A percentile compares a stretch with the other conserved stretches of the same genome.
phyloP scores from a whole-genome alignment of 1,140 invertebrate genomes.

The Cydia fagiglandana region DNA sequence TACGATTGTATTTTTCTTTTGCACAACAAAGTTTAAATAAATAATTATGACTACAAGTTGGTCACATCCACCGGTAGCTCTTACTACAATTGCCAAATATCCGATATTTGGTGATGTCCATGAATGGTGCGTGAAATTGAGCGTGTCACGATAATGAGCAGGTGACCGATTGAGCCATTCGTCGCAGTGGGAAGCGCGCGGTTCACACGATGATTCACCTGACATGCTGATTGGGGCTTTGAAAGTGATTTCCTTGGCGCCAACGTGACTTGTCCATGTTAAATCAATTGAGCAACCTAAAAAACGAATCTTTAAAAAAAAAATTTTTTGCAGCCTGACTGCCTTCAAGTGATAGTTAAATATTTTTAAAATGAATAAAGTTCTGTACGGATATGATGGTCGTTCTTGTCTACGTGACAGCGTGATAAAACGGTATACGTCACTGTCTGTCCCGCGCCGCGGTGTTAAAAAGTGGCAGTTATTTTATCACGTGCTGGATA shows the following conservation, averaged over 20 bases:
- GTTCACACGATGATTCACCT: conserved; percentile 16
- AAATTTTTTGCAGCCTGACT: no score
- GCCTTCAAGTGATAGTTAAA: no score
- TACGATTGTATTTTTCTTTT: no score
- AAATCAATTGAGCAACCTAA: background rate
- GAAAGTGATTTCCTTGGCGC: background rate
- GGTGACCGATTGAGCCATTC: conserved; percentile 10
- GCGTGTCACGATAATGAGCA: conserved; percentile 8
- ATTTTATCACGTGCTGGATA: no score
- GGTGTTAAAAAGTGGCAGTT: no score
- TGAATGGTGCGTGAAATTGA: conserved; percentile 12
- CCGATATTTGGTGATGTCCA: conserved; percentile 11
- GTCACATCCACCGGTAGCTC: background rate
- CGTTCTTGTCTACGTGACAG: no score
- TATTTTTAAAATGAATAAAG: no score
- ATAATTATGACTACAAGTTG: background rate
- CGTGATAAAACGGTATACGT: no score
- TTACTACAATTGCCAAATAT: background rate
- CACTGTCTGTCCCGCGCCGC: no score
- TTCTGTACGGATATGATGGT: no score
- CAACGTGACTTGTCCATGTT: background rate
- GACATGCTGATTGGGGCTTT: conserved; percentile 1
- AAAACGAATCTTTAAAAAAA: no score
- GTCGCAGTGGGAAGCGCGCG: background rate
- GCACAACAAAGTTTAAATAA: no score